Evolutionary conservation across 2,888 invertebrate genomes (phyloP).

Genomic region (Apodemia mormo): DNA sequence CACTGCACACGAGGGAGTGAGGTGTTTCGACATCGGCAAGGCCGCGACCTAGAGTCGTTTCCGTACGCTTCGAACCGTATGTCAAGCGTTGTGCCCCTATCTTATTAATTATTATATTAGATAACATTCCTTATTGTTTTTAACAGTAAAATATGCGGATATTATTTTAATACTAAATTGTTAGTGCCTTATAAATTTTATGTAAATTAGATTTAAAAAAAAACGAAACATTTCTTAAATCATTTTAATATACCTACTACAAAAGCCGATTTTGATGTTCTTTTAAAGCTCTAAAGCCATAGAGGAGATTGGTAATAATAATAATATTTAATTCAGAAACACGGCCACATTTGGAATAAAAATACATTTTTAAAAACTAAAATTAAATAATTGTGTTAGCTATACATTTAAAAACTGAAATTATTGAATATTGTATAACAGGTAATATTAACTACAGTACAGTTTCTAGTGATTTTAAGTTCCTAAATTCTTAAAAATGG

Average conservation of each 20-base stretch:
- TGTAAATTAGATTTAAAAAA: not conserved
- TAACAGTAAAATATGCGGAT: not conserved
- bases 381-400: no score
- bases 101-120: constrained; percentile 23
- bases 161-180: not conserved
- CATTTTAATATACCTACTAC: not conserved
- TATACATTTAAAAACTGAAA: no score
- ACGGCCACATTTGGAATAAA: no score
- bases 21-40: constrained; percentile 53
- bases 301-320: no score
- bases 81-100: constrained; percentile 33
- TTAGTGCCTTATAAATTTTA: not conserved
- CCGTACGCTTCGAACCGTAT: constrained; percentile 38
- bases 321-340: no score
- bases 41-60: constrained; percentile 69
- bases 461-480: no score
- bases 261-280: constrained; percentile 1
- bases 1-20: constrained; percentile 43
- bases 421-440: no score
- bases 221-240: not conserved
- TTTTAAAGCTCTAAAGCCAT: constrained; percentile 6
- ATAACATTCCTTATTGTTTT: not conserved
- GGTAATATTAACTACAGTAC: no score
- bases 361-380: no score
- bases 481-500: no score